Percentiles rank a stretch among this genome's conserved stretches.
phyloP scores from a whole-genome alignment of 2,888 invertebrate genomes.

The Sturmia bella region DNA sequence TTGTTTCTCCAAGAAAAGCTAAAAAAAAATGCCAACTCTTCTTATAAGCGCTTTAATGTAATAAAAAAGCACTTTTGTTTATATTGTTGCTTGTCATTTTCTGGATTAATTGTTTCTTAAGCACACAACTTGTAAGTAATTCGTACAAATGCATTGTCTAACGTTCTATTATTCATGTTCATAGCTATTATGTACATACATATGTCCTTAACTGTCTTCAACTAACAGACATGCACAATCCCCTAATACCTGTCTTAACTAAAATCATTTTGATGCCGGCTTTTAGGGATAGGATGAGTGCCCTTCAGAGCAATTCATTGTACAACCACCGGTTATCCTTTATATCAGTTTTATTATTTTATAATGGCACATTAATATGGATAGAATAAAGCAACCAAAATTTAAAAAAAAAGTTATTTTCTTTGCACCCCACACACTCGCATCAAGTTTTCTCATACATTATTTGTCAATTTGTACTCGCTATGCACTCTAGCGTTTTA shows the following conservation, averaged over 20 bases:
- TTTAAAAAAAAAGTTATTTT: neutral
- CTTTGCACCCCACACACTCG: no score
- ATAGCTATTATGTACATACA: neutral
- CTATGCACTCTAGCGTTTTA: no score
- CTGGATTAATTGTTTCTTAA: slow-evolving; percentile 56
- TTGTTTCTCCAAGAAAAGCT: neutral
- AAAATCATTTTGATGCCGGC: neutral
- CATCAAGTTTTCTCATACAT: no score
- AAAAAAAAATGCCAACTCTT: slow-evolving; percentile 21
- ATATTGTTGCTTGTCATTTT: slow-evolving; percentile 31
- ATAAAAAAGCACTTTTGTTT: slow-evolving; percentile 2
- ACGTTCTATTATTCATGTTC: slow-evolving; percentile 13
- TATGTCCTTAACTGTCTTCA: neutral
- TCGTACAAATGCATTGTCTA: slow-evolving; percentile 31
- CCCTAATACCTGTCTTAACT: neutral
- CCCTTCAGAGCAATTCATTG: slow-evolving; percentile 30
- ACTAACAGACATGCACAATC: neutral
- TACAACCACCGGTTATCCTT: slow-evolving; percentile 21
- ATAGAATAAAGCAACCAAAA: slow-evolving; percentile 25
- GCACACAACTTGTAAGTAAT: slow-evolving; percentile 44
- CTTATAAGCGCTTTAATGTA: slow-evolving; percentile 30
- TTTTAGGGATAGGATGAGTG: slow-evolving; percentile 21
- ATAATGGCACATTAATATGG: slow-evolving; percentile 16
- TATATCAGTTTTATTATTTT: neutral
- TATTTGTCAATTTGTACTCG: no score